phyloP scores from a whole-genome alignment of 1,140 invertebrate genomes.

The Lanistes nyassanus region DNA sequence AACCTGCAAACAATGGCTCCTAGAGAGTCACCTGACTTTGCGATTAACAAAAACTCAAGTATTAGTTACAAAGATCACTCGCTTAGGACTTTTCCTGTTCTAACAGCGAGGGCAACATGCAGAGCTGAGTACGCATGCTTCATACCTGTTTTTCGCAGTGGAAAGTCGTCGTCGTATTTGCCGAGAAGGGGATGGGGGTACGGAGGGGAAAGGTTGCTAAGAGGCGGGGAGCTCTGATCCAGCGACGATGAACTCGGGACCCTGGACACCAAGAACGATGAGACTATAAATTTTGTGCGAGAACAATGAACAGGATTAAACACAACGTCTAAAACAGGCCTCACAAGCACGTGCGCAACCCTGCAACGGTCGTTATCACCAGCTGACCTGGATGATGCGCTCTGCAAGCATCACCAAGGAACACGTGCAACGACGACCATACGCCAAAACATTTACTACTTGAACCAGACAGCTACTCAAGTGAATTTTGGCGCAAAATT shows the following conservation, averaged over 20 bases:
- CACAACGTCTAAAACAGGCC: too few relatives aligned
- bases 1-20: background rate
- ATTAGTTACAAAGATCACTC: constrained; percentile 11
- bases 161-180: constrained; percentile 88
- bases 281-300: background rate
- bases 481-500: too few relatives aligned
- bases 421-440: too few relatives aligned
- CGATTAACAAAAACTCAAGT: constrained; percentile 6
- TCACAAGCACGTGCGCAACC: too few relatives aligned
- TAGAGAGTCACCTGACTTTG: background rate
- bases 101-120: background rate
- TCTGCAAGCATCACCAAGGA: too few relatives aligned
- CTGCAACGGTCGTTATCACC: too few relatives aligned
- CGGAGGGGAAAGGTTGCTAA: constrained; percentile 60
- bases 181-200: constrained; percentile 69
- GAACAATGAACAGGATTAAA: too few relatives aligned
- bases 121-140: background rate
- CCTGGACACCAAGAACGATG: constrained; percentile 29
- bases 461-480: too few relatives aligned
- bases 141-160: constrained; percentile 92
- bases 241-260: constrained; percentile 43
- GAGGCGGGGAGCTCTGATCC: constrained; percentile 61
- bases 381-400: too few relatives aligned
- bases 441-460: too few relatives aligned
- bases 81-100: background rate